Conservation (phyloP, 2,888 invertebrate species). For the Galeruca laticollis region DNA sequence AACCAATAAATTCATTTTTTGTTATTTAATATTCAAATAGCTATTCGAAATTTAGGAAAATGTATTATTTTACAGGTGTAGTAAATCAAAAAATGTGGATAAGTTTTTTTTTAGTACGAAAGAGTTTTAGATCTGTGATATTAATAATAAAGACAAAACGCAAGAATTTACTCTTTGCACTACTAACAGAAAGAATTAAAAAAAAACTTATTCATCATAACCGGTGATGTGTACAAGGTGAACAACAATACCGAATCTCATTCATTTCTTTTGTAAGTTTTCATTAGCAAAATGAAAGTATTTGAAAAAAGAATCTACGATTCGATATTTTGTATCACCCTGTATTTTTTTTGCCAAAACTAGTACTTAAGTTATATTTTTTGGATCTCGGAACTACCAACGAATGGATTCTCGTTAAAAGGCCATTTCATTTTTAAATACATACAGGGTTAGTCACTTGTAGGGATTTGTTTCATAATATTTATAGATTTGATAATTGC, state of each 20-base stretch:
- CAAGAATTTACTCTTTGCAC: background rate
- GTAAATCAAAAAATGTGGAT: background rate
- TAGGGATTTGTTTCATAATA: background rate
- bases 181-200: background rate
- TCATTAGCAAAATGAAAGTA: background rate
- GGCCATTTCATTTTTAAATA: background rate
- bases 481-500: background rate
- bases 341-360: background rate
- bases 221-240: background rate
- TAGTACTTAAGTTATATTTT: slow-evolving; percentile 6
- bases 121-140: slow-evolving; percentile 13
- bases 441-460: slow-evolving; percentile 2
- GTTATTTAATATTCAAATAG: too few relatives aligned
- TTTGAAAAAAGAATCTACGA: background rate
- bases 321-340: background rate
- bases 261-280: too few relatives aligned
- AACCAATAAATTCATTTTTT: too few relatives aligned
- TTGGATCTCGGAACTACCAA: slow-evolving; percentile 6
- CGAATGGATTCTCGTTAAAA: slow-evolving; percentile 12
- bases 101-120: slow-evolving; percentile 8
- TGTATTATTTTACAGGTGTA: background rate
- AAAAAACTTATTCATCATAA: background rate
- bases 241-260: background rate
- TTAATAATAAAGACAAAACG: slow-evolving; percentile 7
- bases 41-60: too few relatives aligned